Evolutionary conservation across 2,888 invertebrate genomes (phyloP).

Genomic region (Scrobipalpa atriplicella): DNA sequence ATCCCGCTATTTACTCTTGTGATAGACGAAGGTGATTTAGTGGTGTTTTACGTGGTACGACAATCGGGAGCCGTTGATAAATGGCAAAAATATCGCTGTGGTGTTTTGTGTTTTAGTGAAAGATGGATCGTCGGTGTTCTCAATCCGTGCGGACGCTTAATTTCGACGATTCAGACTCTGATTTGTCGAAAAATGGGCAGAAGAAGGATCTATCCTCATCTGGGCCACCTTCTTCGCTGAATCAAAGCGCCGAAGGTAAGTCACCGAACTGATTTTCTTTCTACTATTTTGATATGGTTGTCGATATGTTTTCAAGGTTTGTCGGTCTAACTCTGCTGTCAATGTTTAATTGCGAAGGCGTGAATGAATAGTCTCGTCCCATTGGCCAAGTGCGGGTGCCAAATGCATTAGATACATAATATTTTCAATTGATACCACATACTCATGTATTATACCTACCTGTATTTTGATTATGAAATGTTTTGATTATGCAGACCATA

Average conservation of each 20-base stretch:
- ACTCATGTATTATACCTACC: background rate
- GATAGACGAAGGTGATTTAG: constrained; percentile 50
- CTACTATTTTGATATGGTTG: constrained; percentile 40
- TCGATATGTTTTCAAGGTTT: constrained; percentile 69
- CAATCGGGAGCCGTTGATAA: constrained; percentile 56
- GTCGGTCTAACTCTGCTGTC: constrained; percentile 51
- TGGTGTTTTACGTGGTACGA: constrained; percentile 39
- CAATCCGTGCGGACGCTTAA: constrained; percentile 90
- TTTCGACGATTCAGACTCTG: constrained; percentile 88
- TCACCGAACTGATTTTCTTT: constrained; percentile 40
- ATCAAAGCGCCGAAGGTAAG: constrained; percentile 77
- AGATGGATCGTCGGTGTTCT: constrained; percentile 83
- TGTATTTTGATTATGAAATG: constrained; percentile 20
- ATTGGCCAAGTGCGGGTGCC: constrained; percentile 38
- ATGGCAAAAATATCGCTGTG: constrained; percentile 72
- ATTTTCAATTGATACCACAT: constrained; percentile 20
- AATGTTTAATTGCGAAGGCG: constrained; percentile 55
- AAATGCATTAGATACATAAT: constrained; percentile 21
- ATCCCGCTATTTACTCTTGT: constrained; percentile 39
- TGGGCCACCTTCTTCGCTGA: constrained; percentile 66
- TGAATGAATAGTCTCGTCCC: constrained; percentile 48
- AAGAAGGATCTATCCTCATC: constrained; percentile 68
- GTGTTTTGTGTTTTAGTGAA: constrained; percentile 67
- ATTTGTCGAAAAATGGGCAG: constrained; percentile 70
- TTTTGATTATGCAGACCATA: background rate